Evolutionary conservation across 2,113 vertebrate species (phyloP), one percentile per base, ranked within the genome.

Genomic region (Syngnathus typhle): DNA sequence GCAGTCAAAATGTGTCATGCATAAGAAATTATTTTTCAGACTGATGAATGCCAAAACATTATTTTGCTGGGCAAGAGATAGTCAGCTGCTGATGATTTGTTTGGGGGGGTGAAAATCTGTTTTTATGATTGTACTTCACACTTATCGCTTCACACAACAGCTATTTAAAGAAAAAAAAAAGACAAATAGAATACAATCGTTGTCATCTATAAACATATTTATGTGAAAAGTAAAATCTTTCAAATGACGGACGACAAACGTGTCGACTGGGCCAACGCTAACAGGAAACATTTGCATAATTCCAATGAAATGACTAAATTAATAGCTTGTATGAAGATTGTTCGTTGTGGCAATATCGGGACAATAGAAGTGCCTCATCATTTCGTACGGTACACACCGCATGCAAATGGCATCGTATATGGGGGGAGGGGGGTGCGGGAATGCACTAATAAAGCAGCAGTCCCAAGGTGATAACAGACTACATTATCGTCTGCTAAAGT

Each of bases 41-140:
- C 68, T 67, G 60, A 77, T 79, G 76, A 85, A 83, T 74, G 62
- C 58, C 65, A 75, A 83, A 77, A 21, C 10, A n/a, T 71, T 74
- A 75, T 72, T 80, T 78, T 75, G 60, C 76, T 52, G 61, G 65
- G 64, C 49, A 68, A 68, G 70, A 70, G 70, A 70, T 65, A 67
- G 43, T 79, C 68, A 75, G 80, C 64, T 69, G 78, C 73, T 61
- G 68, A 44, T 68, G 67, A 67, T 74, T 82, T 72, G 36, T 36
- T 18, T 55, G 12, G 23, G 58, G 69, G 72, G 67, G 79, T 65
- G 51, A 49, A 69, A 84, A 76, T 73, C 59, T 60, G 72, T 47
- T 77, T 58, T 69, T 76, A 67, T 49, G 27, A 70, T 64, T 8
- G 27, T 32, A 60, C n/a, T 58, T 36, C 9, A 39, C 21, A 39